Percentiles rank a stretch among this genome's conserved stretches.
Conservation (phyloP, 2,888 invertebrate genomes). For the Sisyra terminalis region DNA sequence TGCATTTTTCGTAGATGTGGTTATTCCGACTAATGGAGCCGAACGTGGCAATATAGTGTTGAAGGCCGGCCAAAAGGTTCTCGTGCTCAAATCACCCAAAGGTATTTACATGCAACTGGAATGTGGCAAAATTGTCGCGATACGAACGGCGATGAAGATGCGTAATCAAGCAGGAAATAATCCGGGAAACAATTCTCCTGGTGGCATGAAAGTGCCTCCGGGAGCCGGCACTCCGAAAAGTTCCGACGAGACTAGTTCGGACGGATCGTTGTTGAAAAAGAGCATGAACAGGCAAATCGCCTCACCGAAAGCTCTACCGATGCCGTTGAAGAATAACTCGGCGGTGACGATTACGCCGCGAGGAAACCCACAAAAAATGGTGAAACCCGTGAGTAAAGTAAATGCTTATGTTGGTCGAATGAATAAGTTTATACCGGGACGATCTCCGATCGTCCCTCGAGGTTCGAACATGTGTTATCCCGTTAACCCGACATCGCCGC, state of each 20-base stretch:
- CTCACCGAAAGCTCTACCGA: slow-evolving; percentile 16
- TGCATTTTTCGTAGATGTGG: slow-evolving; percentile 50
- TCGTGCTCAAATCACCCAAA: slow-evolving; percentile 87
- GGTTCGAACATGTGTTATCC: slow-evolving; percentile 16
- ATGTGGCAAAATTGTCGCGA: slow-evolving; percentile 88
- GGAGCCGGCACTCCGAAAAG: slow-evolving; percentile 1
- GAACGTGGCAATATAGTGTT: slow-evolving; percentile 80
- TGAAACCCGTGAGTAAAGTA: slow-evolving; percentile 19
- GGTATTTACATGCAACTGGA: slow-evolving; percentile 92
- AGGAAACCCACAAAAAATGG: slow-evolving; percentile 19
- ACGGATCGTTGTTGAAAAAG: slow-evolving; percentile 6
- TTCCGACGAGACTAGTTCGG: slow-evolving; percentile 8
- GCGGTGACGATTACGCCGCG: slow-evolving; percentile 38
- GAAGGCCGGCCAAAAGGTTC: slow-evolving; percentile 85
- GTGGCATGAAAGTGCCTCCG: slow-evolving; percentile 9
- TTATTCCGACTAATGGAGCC: slow-evolving; percentile 81
- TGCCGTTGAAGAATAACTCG: slow-evolving; percentile 37
- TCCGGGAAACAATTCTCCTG: slow-evolving; percentile 9
- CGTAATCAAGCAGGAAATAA: slow-evolving; percentile 32
- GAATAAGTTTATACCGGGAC: slow-evolving; percentile 8
- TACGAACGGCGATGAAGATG: slow-evolving; percentile 60
- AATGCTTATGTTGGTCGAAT: slow-evolving; percentile 12
- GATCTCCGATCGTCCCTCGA: slow-evolving; percentile 4
- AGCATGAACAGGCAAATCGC: slow-evolving; percentile 2
- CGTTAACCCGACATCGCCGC: slow-evolving; percentile 18